These are phyloP conservation scores for Pseudomyrmex concolor DNA, from an alignment of 1,140 invertebrate genomes.

Conservation along the genomic window DNA sequence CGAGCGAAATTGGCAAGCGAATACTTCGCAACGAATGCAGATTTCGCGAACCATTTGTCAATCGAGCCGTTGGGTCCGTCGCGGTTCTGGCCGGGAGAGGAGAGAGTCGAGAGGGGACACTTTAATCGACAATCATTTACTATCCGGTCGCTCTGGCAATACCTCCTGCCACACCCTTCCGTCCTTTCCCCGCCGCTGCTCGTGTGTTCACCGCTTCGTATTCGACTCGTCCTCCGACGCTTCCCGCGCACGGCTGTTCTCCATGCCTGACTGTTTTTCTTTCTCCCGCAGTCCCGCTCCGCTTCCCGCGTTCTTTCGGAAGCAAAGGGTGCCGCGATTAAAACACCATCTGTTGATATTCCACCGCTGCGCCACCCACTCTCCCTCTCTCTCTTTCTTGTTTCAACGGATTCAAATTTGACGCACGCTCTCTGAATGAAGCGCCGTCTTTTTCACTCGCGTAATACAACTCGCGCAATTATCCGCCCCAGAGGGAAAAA, in stretches of 20 bases:
- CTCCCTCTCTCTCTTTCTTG: neutral
- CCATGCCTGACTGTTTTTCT: constrained; percentile 31
- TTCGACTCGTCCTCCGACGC: constrained; percentile 15
- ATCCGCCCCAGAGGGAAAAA: neutral
- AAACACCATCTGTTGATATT: constrained; percentile 80
- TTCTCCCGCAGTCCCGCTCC: constrained; percentile 30
- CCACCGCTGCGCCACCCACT: neutral
- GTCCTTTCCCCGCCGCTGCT: constrained; percentile 29
- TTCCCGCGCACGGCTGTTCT: constrained; percentile 28
- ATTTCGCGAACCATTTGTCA: constrained; percentile 82
- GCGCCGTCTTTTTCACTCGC: constrained; percentile 25
- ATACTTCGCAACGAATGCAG: constrained; percentile 79
- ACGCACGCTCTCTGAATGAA: constrained; percentile 1
- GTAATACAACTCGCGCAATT: constrained; percentile 25
- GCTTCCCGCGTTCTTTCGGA: constrained; percentile 24
- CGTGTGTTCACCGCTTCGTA: constrained; percentile 50
- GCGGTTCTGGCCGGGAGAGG: constrained; percentile 55
- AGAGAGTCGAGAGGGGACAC: constrained; percentile 63
- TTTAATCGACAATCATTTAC: constrained; percentile 84
- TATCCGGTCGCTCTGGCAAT: constrained; percentile 64
- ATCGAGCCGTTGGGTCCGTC: constrained; percentile 68
- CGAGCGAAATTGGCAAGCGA: constrained; percentile 70
- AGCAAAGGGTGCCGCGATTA: constrained; percentile 69
- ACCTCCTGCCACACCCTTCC: too few relatives aligned
- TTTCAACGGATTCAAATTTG: constrained; percentile 21